Conservation (phyloP, 2,888 invertebrate genomes). For the Blastobasis adustella region DNA sequence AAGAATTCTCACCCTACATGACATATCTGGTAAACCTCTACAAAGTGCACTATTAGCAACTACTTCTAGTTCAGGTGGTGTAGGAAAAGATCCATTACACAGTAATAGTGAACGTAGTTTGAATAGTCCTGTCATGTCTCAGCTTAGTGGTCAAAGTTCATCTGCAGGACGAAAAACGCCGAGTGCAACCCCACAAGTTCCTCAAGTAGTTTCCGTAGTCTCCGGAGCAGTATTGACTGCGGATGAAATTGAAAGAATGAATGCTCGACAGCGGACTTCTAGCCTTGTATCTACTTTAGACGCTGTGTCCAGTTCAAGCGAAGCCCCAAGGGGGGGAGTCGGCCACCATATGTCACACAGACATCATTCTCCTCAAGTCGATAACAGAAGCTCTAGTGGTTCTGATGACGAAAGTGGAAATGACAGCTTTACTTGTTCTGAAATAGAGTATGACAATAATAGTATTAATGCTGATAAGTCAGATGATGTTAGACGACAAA, state of each 20-base stretch:
- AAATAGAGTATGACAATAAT: slow-evolving; percentile 96
- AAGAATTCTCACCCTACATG: slow-evolving; percentile 92
- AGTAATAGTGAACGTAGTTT: slow-evolving; percentile 94
- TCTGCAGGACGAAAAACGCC: slow-evolving; percentile 85
- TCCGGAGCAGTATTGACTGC: slow-evolving; percentile 87
- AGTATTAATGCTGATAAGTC: slow-evolving; percentile 87
- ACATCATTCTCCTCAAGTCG: slow-evolving; percentile 83
- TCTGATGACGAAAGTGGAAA: slow-evolving; percentile 95
- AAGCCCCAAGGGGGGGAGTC: slow-evolving; percentile 82
- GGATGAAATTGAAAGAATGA: slow-evolving; percentile 93
- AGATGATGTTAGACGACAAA: slow-evolving; percentile 76
- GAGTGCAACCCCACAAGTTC: slow-evolving; percentile 79
- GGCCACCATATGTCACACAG: slow-evolving; percentile 82
- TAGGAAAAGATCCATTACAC: slow-evolving; percentile 90
- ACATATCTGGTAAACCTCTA: slow-evolving; percentile 93
- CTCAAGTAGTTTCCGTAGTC: slow-evolving; percentile 79
- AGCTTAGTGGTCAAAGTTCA: slow-evolving; percentile 90
- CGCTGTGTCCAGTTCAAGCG: slow-evolving; percentile 93
- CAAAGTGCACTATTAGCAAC: slow-evolving; percentile 93
- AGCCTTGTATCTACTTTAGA: slow-evolving; percentile 94
- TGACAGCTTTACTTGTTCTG: slow-evolving; percentile 98
- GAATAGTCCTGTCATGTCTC: slow-evolving; percentile 95
- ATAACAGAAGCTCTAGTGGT: slow-evolving; percentile 83
- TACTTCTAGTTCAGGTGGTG: slow-evolving; percentile 90
- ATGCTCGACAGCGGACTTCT: slow-evolving; percentile 89